Evolutionary conservation across 2,113 vertebrate species (phyloP).

Genomic region (Cnemophilus loriae): DNA sequence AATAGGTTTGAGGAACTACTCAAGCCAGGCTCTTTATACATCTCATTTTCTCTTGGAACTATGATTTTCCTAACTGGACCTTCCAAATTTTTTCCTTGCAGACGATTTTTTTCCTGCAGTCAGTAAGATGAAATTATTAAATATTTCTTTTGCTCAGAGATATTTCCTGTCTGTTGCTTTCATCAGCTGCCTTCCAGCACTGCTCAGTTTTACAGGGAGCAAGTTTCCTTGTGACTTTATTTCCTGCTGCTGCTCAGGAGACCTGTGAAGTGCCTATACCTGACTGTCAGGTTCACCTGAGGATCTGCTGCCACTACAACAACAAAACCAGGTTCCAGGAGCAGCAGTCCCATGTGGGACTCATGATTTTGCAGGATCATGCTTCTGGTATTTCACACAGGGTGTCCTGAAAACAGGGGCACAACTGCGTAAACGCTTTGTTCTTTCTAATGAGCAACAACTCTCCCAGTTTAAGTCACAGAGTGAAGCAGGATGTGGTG

Average conservation of each 20-base stretch:
- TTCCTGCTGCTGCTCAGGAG: neutral
- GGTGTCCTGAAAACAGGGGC: neutral
- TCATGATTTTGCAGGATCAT: neutral
- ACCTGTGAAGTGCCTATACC: neutral
- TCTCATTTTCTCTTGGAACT: neutral
- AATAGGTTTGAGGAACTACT: neutral
- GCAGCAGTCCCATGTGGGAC: neutral
- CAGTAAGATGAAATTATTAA: neutral
- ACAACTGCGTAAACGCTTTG: neutral
- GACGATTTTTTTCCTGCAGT: neutral
- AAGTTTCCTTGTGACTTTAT: neutral
- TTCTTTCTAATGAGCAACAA: conserved; percentile 9
- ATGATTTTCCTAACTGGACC: neutral
- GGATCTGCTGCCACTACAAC: neutral
- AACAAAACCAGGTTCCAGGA: neutral
- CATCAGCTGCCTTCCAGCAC: neutral
- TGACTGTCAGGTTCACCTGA: neutral
- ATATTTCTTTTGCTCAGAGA: neutral
- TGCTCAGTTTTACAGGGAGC: neutral
- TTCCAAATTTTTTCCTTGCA: neutral
- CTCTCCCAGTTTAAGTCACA: neutral
- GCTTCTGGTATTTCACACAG: neutral
- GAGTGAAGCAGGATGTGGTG: conserved; percentile 30
- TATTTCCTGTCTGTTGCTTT: neutral
- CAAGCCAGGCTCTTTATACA: neutral